Conservation (phyloP, 2,113 vertebrate species). For the Accipiter virgatus region DNA sequence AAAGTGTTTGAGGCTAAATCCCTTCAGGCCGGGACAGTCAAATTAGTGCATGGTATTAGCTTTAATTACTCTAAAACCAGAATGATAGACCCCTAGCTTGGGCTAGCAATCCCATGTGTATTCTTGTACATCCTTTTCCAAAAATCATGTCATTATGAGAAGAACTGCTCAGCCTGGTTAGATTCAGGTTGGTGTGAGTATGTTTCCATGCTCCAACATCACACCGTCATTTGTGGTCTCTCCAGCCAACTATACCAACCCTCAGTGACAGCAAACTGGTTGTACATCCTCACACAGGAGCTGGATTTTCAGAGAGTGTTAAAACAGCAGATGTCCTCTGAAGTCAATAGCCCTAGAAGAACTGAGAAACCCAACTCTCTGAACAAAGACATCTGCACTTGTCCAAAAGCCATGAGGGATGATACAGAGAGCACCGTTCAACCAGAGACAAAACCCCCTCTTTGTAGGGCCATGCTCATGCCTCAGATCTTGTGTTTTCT, state of each 20-base stretch:
- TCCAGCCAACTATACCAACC: background rate
- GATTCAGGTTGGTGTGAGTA: background rate
- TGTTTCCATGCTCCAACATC: background rate
- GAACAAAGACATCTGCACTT: background rate
- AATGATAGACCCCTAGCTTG: background rate
- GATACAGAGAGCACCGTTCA: background rate
- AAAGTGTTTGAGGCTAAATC: background rate
- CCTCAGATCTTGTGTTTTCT: background rate
- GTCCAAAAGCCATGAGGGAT: background rate
- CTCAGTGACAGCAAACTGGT: background rate
- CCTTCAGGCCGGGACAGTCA: background rate
- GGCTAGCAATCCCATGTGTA: background rate
- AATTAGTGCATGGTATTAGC: background rate
- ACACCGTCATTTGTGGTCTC: background rate
- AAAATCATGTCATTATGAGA: background rate
- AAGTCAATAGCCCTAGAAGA: background rate
- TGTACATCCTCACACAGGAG: background rate
- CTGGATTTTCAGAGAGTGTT: background rate
- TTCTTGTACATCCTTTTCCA: background rate
- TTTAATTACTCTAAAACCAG: background rate
- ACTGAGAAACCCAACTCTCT: background rate
- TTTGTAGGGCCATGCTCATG: background rate
- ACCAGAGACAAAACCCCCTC: rapidly evolving
- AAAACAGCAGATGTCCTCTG: background rate
- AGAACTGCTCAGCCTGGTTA: background rate